Base-by-base conservation (phyloP, 53 echinoderm and acorn worm genomes). In the Astropecten irregularis region DNA sequence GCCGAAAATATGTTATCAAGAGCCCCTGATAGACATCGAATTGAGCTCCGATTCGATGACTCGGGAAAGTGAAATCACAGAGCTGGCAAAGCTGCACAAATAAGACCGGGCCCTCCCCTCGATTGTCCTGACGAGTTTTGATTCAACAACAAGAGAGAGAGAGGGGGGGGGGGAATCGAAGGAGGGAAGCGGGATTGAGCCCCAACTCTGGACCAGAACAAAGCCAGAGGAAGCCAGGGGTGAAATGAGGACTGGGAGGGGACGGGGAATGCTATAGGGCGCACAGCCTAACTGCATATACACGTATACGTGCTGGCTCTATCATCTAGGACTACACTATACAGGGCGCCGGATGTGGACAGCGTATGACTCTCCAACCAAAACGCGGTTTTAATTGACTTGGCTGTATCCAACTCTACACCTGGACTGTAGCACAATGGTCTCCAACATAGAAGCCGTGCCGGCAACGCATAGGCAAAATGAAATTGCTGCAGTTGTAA, bases 71-170 rank as follows among this genome's bases (percentile, higher is more conserved):
- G 46, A 55, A 74, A 38, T 35, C 52, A 51, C 2, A 32, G 39
- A 54, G 55, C 53, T 48, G 66, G 42, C 29, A 66, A 82, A 66
- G 82, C 79, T 79, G 79, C 79, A 79, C 62, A 79, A 79, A 79
- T 79, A 79, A 61, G 61, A 48, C 48, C 79, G 19, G 46, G 18
- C 79, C 79, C 79, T 60, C 62, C 79, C 79, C 44, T 19, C 61
- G 46, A 79, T 79, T 62, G 61, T 62, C 47, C 47, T 42, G 48
- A 46, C 57, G 46, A 79, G 79, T 79, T 79, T 61, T 63, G n/a
- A n/a, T 63, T 42, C 5, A 18, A 26, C 4, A 16, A 57, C 8
- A 57, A 68, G 42, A 15, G 20, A 53, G 20, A 73, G 37, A 34
- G 35, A 48, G 70, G 46, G 29, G 26, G 25, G 16, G 54, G 35